Percentiles rank a stretch among this genome's conserved stretches.
Evolutionary conservation across 2,113 vertebrate genomes (phyloP).

Genomic region (Callochromis pleurospilus): DNA sequence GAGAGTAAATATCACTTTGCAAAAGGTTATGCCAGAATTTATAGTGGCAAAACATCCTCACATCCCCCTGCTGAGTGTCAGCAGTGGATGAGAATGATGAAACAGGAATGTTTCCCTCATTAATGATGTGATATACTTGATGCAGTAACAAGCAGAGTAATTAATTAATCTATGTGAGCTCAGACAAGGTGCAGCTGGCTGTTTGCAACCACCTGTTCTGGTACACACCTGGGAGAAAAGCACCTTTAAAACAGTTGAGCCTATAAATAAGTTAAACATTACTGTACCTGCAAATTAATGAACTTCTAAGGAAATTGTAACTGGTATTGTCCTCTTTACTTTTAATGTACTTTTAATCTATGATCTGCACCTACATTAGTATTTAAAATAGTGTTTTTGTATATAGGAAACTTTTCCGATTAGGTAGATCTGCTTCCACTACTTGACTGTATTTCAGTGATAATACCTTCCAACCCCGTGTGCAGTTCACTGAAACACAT

Average conservation of each 20-base stretch:
- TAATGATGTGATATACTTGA: neutral
- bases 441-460: neutral
- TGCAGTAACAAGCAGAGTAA: neutral
- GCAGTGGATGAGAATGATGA: neutral
- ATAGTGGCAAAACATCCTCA: constrained; percentile 21
- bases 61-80: neutral
- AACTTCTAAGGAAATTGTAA: neutral
- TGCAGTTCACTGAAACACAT: neutral
- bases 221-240: neutral
- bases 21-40: constrained; percentile 10
- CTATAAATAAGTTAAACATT: neutral
- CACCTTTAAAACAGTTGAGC: neutral
- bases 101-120: constrained; percentile 3
- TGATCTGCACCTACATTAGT: neutral
- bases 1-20: neutral
- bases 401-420: neutral
- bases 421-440: neutral
- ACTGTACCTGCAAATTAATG: neutral
- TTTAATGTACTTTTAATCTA: neutral
- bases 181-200: neutral
- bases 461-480: neutral
- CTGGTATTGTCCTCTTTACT: neutral
- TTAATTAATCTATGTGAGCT: neutral
- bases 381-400: neutral
- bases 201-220: constrained; percentile 18